Evolutionary conservation across 2,113 vertebrate genomes (phyloP).

Genomic region (Platysternon megacephalum): DNA sequence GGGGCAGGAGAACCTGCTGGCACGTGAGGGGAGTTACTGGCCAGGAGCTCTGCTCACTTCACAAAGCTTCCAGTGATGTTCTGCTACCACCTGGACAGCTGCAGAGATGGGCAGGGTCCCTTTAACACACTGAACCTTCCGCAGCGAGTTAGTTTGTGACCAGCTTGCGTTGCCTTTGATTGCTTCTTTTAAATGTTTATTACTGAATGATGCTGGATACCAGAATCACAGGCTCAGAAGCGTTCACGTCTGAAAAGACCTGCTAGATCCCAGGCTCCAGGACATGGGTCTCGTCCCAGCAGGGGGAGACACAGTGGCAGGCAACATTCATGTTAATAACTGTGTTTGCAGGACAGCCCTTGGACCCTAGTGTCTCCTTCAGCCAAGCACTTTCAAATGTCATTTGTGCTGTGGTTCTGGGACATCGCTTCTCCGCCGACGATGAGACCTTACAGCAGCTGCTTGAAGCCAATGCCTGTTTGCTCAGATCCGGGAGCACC

Average conservation of each 20-base stretch:
- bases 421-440: conserved; percentile 58
- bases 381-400: conserved; percentile 67
- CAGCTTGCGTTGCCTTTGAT: background rate
- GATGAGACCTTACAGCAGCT: conserved; percentile 70
- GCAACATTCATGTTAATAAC: background rate
- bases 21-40: background rate
- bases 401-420: conserved; percentile 65
- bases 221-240: background rate
- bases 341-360: conserved; percentile 61
- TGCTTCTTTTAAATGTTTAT: background rate
- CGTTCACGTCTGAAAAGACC: background rate
- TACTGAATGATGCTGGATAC: background rate
- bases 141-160: background rate
- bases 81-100: background rate
- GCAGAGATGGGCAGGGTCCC: background rate
- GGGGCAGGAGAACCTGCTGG: too few relatives aligned
- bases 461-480: conserved; percentile 1
- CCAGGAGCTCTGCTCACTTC: background rate
- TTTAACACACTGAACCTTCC: background rate
- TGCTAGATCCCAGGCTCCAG: background rate
- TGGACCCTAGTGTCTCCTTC: conserved; percentile 54
- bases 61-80: background rate
- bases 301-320: background rate
- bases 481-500: conserved; percentile 36
- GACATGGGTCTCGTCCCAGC: background rate